A percentile compares a stretch with the other conserved stretches of the same genome.
These are phyloP conservation scores for Heliopora coerulea DNA, from an alignment of 92 coral and sea anemone genomes.

Conservation along the genomic window DNA sequence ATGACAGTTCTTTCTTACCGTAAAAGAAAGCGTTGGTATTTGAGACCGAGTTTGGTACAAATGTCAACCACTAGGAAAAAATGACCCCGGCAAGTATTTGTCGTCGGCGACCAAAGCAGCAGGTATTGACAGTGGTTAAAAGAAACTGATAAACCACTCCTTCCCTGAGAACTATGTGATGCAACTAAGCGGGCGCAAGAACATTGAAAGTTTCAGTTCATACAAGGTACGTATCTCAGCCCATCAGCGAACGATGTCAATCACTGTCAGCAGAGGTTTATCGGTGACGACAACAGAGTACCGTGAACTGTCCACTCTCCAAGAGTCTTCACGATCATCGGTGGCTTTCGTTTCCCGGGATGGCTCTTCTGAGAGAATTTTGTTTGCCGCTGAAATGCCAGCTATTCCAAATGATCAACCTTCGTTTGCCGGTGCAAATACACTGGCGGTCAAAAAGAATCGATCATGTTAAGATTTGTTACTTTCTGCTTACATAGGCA, in stretches of 20 bases:
- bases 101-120: constrained; percentile 38
- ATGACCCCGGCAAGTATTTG: constrained; percentile 17
- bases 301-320: background rate
- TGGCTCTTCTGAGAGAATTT: background rate
- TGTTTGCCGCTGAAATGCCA: constrained; percentile 25
- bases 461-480: no score
- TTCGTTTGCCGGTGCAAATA: constrained; percentile 42
- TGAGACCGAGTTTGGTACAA: constrained; percentile 31
- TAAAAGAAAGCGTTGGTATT: constrained; percentile 10
- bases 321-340: background rate
- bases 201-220: constrained; percentile 49
- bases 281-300: no score
- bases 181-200: constrained; percentile 58
- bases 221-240: constrained; percentile 40
- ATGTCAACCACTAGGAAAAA: constrained; percentile 31
- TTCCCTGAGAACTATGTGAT: constrained; percentile 48
- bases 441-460: no score
- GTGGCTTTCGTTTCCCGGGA: background rate
- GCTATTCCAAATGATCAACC: constrained; percentile 11
- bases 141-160: no score
- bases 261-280: constrained; percentile 24
- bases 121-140: constrained; percentile 41
- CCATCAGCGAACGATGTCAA: constrained; percentile 46
- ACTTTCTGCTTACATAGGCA: no score
- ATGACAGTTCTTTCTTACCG: constrained; percentile 54